A percentile compares a stretch with the other conserved stretches of the same genome.
Evolutionary conservation across 2,888 invertebrate species (phyloP).

Genomic region (Ecliptopera silaceata): DNA sequence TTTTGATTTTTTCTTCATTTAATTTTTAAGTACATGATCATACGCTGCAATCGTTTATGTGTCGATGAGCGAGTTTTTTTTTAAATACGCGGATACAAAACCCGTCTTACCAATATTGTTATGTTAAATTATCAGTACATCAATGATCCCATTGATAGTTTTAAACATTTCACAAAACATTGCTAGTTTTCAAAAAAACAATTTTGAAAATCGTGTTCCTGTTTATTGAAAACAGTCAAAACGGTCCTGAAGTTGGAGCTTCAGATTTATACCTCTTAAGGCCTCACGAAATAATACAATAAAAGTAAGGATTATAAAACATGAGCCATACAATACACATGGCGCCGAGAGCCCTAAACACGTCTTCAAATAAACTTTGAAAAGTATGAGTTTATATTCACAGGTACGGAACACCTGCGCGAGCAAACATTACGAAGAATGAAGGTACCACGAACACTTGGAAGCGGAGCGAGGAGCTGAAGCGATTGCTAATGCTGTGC

Average conservation of each 20-base stretch:
- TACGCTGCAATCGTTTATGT: no score
- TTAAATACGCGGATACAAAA: no score
- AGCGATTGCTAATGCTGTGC: not conserved
- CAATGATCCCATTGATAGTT: no score
- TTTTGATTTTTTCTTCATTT: no score
- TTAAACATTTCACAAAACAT: no score
- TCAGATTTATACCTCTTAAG: not conserved
- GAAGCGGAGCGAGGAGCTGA: slow-evolving; percentile 1
- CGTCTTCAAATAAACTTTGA: slow-evolving; percentile 48
- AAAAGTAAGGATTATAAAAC: slow-evolving; percentile 17
- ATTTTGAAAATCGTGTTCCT: no score
- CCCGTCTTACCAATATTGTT: no score
- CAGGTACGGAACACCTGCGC: slow-evolving; percentile 49
- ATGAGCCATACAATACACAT: slow-evolving; percentile 29
- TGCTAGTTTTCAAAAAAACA: no score
- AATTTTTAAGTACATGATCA: no score
- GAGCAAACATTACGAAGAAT: slow-evolving; percentile 36
- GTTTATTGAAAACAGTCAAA: no score
- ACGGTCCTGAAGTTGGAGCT: not conserved
- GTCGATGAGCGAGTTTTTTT: no score
- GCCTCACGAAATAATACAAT: slow-evolving; percentile 1
- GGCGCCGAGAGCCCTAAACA: slow-evolving; percentile 36
- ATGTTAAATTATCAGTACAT: no score
- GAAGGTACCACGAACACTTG: slow-evolving; percentile 3
- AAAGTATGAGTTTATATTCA: slow-evolving; percentile 48